Base-by-base conservation (phyloP, 2,888 invertebrate genomes). In the Polydrusus pterygomalis region DNA sequence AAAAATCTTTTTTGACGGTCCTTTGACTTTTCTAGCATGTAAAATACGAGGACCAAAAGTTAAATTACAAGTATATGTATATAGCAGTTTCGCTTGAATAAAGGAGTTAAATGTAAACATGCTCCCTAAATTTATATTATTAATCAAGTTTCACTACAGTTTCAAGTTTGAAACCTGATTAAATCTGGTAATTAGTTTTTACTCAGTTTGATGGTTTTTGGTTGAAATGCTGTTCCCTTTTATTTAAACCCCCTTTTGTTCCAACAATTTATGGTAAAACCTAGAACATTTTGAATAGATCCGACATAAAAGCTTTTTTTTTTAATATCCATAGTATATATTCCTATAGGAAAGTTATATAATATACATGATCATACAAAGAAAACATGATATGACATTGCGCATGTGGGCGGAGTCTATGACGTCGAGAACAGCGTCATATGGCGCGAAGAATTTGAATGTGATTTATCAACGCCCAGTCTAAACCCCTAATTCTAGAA, bases 131-230 rank as follows among this genome's bases (percentile, higher is more conserved):
- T 60, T 60, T 60, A 38, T 34, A 60, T 17, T 60, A 60, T 60
- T 60, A 60, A 60, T 60, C 38, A 60, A 38, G 38, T 60, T 60
- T n/a, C n/a, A n/a, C n/a, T n/a, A n/a, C n/a, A n/a, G n/a, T n/a
- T n/a, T 60, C 58, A 38, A 38, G 38, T 60, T 60, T 38, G 30
- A 38, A 60, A 60, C 58, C 58, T 60, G 38, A 60, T 60, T 60
- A 60, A 60, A 60, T 38, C 38, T 60, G 10, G 58, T 60, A 60
- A 60, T 60, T 60, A 60, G 58, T 60, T 60, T 60, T 60, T 34
- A 60, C 58, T 34, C 10, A 60, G 58, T 60, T 60, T 60, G 11
- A 60, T 60, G 58, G 58, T 34, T 40, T 40, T 60, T 11, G 30
- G 58, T 30, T 60, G 17, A 38, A 60, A 60, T 38, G 17, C 38